Percentiles rank a stretch among this genome's conserved stretches.
Conservation (phyloP, 2,113 vertebrate species). For the Accipiter virgatus region DNA sequence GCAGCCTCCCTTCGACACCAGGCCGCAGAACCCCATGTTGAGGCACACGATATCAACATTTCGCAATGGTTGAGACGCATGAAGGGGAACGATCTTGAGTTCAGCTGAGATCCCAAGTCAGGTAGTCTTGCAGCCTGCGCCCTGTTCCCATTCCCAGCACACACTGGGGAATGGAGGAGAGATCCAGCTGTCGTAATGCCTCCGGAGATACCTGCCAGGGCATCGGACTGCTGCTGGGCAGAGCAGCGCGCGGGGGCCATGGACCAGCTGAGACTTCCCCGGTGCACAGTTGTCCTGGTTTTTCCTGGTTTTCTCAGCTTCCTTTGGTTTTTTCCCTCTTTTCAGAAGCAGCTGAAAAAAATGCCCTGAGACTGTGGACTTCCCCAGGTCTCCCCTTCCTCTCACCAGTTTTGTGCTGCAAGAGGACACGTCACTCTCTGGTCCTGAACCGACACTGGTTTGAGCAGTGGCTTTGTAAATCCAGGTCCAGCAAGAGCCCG, state of each 20-base stretch:
- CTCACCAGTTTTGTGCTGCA: not conserved
- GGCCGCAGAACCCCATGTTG: not conserved
- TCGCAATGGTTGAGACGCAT: not conserved
- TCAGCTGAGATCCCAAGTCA: not conserved
- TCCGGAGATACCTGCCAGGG: not conserved
- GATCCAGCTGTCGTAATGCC: fast-evolving
- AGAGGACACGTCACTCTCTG: not conserved
- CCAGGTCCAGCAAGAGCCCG: not conserved
- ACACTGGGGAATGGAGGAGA: not conserved
- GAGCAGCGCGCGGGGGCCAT: not conserved
- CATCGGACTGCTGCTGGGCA: not conserved
- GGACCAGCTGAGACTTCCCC: not conserved
- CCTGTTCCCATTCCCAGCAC: not conserved
- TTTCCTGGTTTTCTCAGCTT: not conserved
- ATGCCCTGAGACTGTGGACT: not conserved
- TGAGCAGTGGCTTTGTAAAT: not conserved
- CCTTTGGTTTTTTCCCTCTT: not conserved
- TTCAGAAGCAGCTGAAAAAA: not conserved
- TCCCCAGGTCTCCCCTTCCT: not conserved
- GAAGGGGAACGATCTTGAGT: not conserved
- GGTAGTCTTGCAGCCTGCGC: not conserved
- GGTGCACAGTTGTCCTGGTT: not conserved
- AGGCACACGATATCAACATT: fast-evolving
- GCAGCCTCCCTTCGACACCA: not conserved
- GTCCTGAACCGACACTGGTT: not conserved